Conservation (phyloP, 2,797 vertebrate genomes). For the Spinibarbus caldwelli region DNA sequence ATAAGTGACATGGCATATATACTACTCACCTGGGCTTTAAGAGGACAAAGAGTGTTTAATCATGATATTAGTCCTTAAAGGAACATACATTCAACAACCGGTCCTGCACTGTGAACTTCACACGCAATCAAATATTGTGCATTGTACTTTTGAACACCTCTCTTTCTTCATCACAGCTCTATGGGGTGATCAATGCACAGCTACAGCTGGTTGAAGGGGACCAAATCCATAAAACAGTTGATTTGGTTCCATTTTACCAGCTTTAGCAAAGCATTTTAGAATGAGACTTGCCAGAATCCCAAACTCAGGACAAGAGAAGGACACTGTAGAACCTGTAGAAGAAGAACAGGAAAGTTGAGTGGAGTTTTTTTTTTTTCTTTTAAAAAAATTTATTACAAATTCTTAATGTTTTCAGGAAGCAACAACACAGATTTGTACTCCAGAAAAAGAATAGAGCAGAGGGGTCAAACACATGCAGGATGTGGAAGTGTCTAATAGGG, state of each 20-base stretch:
- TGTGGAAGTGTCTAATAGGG: not conserved
- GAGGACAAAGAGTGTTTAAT: slow-evolving; percentile 54
- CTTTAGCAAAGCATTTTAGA: slow-evolving; percentile 89
- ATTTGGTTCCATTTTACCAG: slow-evolving; percentile 97
- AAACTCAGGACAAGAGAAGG: not conserved
- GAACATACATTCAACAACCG: slow-evolving; percentile 16
- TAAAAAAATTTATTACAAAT: not conserved
- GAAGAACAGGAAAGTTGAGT: slow-evolving; percentile 37
- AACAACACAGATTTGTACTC: not conserved
- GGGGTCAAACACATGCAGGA: not conserved
- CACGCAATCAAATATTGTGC: not conserved
- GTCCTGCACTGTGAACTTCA: slow-evolving; percentile 13
- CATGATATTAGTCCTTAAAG: slow-evolving; percentile 51
- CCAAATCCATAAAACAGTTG: slow-evolving; percentile 90
- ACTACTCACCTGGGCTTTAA: slow-evolving; percentile 58
- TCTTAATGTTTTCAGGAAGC: not conserved
- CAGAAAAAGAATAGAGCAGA: not conserved
- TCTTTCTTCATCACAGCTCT: slow-evolving; percentile 21
- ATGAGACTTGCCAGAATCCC: slow-evolving; percentile 9
- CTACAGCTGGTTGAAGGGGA: slow-evolving; percentile 96
- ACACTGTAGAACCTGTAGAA: slow-evolving; percentile 49
- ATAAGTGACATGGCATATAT: slow-evolving; percentile 49
- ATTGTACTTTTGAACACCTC: not conserved
- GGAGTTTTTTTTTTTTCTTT: not conserved
- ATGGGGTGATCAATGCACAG: slow-evolving; percentile 73